Evolutionary conservation across 2,888 invertebrate genomes (phyloP).

Genomic region (Nomada goodeniana): DNA sequence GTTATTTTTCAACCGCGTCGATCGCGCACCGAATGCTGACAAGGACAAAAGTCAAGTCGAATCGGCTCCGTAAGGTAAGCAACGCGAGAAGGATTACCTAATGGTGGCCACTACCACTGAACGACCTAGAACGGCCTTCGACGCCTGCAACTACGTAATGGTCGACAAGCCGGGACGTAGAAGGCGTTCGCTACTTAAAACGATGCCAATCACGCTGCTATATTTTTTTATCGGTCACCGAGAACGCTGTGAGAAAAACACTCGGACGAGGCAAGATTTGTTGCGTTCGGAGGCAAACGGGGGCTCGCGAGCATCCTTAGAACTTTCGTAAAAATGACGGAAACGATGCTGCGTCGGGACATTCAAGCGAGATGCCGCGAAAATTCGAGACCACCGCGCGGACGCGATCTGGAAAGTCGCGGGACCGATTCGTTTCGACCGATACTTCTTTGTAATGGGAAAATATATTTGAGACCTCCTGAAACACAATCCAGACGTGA

Average conservation of each 20-base stretch:
- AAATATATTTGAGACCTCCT: too few relatives aligned
- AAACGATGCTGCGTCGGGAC: too few relatives aligned
- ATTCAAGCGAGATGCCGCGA: neutral
- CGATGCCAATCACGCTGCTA: constrained; percentile 58
- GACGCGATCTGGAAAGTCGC: too few relatives aligned
- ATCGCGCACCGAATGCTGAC: constrained; percentile 52
- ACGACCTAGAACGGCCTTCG: constrained; percentile 80
- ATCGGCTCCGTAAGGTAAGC: constrained; percentile 67
- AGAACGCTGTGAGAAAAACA: constrained; percentile 37
- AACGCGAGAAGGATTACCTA: constrained; percentile 66
- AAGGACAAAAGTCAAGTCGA: constrained; percentile 63
- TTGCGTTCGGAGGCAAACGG: constrained; percentile 11
- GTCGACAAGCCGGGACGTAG: constrained; percentile 73
- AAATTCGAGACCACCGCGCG: neutral
- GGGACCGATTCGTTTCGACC: too few relatives aligned
- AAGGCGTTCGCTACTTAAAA: constrained; percentile 72
- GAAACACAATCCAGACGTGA: too few relatives aligned
- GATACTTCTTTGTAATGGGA: too few relatives aligned
- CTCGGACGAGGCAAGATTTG: constrained; percentile 28
- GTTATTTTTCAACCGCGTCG: constrained; percentile 15
- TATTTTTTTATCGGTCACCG: constrained; percentile 50
- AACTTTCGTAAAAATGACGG: neutral
- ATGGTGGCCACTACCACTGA: constrained; percentile 62
- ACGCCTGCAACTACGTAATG: constrained; percentile 65
- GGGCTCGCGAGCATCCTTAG: neutral